phyloP scores from a whole-genome alignment of 2,888 invertebrate genomes.

The Eulithis testata region DNA sequence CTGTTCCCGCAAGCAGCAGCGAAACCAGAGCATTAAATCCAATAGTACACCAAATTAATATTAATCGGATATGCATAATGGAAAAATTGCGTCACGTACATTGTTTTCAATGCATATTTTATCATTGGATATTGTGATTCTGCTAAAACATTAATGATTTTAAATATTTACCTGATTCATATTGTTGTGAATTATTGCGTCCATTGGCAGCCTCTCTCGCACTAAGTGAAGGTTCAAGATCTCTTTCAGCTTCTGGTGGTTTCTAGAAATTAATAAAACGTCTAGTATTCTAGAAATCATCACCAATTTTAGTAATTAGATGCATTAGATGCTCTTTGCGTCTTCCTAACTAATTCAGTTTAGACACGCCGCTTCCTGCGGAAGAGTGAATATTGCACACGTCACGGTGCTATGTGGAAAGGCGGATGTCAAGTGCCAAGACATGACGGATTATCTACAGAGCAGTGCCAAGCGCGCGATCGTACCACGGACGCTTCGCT shows the following conservation, averaged over 20 bases:
- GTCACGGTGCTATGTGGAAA: too few species aligned
- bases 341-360: too few species aligned
- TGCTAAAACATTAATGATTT: conserved; percentile 31
- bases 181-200: conserved; percentile 89
- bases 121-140: conserved; percentile 33
- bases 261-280: conserved; percentile 61
- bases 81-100: conserved; percentile 40
- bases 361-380: too few species aligned
- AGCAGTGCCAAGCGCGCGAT: neutral
- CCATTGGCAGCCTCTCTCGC: conserved; percentile 89
- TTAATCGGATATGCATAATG: conserved; percentile 49
- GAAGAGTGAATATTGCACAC: too few species aligned
- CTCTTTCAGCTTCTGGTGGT: conserved; percentile 89
- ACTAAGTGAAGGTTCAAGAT: conserved; percentile 93
- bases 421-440: neutral
- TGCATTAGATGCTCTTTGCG: too few species aligned
- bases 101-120: conserved; percentile 43
- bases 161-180: conserved; percentile 85
- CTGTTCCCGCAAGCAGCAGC: conserved; percentile 71
- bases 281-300: neutral
- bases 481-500: neutral
- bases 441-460: neutral
- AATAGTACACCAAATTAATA: conserved; percentile 53
- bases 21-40: conserved; percentile 62
- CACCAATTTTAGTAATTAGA: too few species aligned